These are phyloP conservation scores for Eupristina koningsbergeri DNA, from an alignment of 1,140 invertebrate genomes.

Conservation along the genomic window DNA sequence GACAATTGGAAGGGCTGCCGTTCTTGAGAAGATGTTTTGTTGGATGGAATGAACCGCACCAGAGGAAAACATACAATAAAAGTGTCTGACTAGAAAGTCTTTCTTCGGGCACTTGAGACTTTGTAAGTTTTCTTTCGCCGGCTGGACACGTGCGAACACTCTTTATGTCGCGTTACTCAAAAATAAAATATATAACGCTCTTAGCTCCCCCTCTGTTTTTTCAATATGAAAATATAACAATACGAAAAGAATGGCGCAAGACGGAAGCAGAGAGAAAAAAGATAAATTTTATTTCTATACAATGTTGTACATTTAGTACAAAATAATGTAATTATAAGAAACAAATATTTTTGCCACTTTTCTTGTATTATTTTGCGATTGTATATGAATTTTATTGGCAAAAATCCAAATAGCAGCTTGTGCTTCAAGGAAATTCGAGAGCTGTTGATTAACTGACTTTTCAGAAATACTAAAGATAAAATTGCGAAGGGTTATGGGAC, in stretches of 20 bases:
- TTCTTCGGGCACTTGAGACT: slow-evolving; percentile 63
- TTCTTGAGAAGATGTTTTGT: slow-evolving; percentile 66
- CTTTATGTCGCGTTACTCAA: slow-evolving; percentile 58
- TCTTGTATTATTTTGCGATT: no score
- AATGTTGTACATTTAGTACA: no score
- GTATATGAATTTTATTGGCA: no score
- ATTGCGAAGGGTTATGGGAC: no score
- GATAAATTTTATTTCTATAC: no score
- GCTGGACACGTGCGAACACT: slow-evolving; percentile 62
- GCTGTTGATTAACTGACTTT: no score
- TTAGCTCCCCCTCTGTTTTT: neutral
- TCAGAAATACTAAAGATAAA: no score
- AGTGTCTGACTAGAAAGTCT: slow-evolving; percentile 44
- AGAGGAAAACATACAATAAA: slow-evolving; percentile 50
- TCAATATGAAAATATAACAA: slow-evolving; percentile 6
- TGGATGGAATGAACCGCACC: slow-evolving; percentile 48
- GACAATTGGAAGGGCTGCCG: slow-evolving; percentile 65
- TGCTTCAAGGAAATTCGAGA: no score
- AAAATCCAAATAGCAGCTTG: no score
- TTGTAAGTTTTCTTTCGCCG: slow-evolving; percentile 69
- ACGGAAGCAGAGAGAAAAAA: slow-evolving; percentile 45
- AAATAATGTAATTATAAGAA: no score
- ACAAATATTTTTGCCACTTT: no score
- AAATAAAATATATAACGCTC: slow-evolving; percentile 51
- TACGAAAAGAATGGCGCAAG: slow-evolving; percentile 32